Percentiles rank a stretch among this genome's conserved stretches.
phyloP scores from a whole-genome alignment of 2,888 invertebrate species.

The Cremastobaeus sp. region DNA sequence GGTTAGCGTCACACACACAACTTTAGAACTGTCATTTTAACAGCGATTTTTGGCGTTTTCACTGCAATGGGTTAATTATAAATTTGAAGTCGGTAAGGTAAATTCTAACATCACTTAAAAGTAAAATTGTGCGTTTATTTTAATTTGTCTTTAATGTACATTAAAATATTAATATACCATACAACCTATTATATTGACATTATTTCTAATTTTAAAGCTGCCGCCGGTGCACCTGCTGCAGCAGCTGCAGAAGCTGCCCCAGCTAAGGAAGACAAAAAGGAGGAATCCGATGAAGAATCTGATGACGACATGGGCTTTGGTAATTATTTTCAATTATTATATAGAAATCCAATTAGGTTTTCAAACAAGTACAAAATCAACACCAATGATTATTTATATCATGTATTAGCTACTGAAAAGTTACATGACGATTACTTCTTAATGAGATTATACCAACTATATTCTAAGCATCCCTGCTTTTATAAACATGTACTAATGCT shows the following conservation, averaged over 20 bases:
- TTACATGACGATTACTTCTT: conserved; percentile 23
- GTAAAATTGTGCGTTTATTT: too few relatives aligned
- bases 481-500: background rate
- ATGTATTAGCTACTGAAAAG: conserved; percentile 59
- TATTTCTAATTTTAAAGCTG: conserved; percentile 56
- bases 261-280: conserved; percentile 87
- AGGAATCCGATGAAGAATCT: conserved; percentile 88
- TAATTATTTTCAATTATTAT: conserved; percentile 72
- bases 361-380: background rate
- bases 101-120: too few relatives aligned
- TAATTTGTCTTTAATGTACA: background rate
- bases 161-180: background rate
- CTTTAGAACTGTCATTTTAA: too few relatives aligned
- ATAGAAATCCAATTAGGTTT: background rate
- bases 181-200: background rate
- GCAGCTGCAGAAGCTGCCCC: conserved; percentile 82
- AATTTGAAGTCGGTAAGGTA: too few relatives aligned
- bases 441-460: conserved; percentile 24
- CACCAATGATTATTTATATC: conserved; percentile 42
- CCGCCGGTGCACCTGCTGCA: conserved; percentile 81
- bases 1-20: too few relatives aligned
- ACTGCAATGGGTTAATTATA: too few relatives aligned
- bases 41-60: too few relatives aligned
- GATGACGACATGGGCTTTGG: conserved; percentile 98
- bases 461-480: background rate